Evolutionary conservation across 2,888 invertebrate genomes (phyloP).

Genomic region (Gnatocerus cornutus): DNA sequence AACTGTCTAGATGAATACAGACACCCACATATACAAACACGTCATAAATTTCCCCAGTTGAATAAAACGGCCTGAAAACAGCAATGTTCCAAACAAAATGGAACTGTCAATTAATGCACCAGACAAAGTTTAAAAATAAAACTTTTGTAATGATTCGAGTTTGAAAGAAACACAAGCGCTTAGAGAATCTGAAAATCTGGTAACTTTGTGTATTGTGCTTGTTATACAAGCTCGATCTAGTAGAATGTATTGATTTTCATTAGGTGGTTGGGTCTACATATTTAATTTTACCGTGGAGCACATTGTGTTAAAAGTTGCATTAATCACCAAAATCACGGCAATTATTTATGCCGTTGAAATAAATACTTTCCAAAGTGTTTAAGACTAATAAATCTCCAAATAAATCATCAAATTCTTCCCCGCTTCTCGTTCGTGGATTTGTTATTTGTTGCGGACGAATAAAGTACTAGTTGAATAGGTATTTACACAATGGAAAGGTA

Average conservation of each 20-base stretch:
- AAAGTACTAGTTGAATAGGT: too few species aligned
- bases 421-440: constrained; percentile 2
- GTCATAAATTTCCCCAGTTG: constrained; percentile 37
- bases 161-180: too few species aligned
- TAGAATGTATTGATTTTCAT: too few species aligned
- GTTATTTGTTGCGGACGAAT: too few species aligned
- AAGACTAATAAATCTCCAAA: constrained; percentile 23
- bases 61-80: constrained; percentile 26
- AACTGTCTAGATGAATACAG: constrained; percentile 34
- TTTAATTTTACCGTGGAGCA: neutral
- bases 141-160: neutral
- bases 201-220: too few species aligned
- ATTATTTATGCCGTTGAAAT: constrained; percentile 25
- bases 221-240: too few species aligned
- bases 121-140: constrained; percentile 1
- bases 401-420: constrained; percentile 23
- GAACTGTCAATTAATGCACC: constrained; percentile 14
- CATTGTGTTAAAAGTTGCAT: constrained; percentile 20
- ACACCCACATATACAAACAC: constrained; percentile 30
- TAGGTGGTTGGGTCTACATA: too few species aligned
- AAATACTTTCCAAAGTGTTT: constrained; percentile 26
- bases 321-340: constrained; percentile 21
- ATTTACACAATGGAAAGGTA: too few species aligned
- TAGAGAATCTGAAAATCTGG: too few species aligned
- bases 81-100: neutral